Base-by-base conservation (phyloP, 2,888 invertebrate species). In the Agrotis segetum region DNA sequence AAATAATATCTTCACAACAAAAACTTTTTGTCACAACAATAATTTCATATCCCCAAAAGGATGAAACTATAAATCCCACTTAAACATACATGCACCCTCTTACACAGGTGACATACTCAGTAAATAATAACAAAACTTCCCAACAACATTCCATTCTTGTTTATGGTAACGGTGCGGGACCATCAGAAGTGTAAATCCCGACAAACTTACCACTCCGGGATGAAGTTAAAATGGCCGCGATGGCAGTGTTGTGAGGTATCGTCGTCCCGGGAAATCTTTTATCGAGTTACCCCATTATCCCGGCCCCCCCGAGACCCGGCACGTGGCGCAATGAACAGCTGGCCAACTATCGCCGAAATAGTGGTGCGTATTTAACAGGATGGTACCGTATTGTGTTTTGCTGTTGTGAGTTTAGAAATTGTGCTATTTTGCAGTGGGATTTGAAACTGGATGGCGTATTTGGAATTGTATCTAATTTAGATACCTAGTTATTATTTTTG, bases 221-320 rank as follows among this genome's bases (percentile, higher is more conserved):
- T 78, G 74, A 83, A 88, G 86, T 88, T 88, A 81, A 88, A 87
- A 88, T 85, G 83, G 82, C 78, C 74, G 64, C 79, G 84, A 81
- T 84, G 82, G 86, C 82, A 82, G 80, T 82, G 82, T 85, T 78
- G 84, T 88, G 91, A 92, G 88, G 85, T 90, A 92, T 92, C 84
- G 87, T 71, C 89, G 89, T 87, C 92, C 81, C 89, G 95, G 95
- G 95, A 95, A 95, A 95, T 95, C 94, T 95, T 94, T 94, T 94
- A 95, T 95, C 92, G 92, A 93, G 94, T 94, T 90, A 92, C 88
- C 87, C 92, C 91, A 95, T 95, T 94, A 94, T 88, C 84, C 85
- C 72, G 66, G 83, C 72, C 53, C 85, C 72, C 71, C 46, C 49
- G 84, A 85, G 88, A 85, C 62, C 74, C 53, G 71, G 70, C 68